Conservation (phyloP, 2,797 vertebrate genomes). For the Buphagus erythrorhynchus region DNA sequence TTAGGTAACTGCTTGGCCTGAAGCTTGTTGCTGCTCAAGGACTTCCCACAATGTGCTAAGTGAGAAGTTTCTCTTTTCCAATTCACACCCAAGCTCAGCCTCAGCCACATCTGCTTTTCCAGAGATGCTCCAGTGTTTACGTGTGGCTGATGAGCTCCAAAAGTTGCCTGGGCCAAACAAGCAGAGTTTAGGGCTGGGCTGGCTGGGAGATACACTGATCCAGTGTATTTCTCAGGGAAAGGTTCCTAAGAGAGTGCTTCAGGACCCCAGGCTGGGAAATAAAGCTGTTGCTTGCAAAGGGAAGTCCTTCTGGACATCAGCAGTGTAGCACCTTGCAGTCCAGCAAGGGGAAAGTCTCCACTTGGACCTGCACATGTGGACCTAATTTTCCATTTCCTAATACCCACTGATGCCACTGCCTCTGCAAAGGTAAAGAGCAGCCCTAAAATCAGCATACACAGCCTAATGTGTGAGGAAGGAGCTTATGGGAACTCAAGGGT, state of each 20-base stretch:
- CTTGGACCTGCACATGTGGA: not conserved
- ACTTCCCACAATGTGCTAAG: not conserved
- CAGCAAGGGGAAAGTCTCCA: not conserved
- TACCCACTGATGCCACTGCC: not conserved
- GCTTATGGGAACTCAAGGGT: fast-evolving
- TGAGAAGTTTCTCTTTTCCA: not conserved
- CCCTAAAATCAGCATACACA: not conserved
- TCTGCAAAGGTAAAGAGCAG: not conserved
- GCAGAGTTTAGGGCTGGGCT: not conserved
- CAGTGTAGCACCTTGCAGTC: not conserved
- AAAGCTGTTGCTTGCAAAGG: not conserved
- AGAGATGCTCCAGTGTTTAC: not conserved
- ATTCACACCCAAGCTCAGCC: not conserved
- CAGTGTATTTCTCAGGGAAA: not conserved
- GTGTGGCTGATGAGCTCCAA: not conserved
- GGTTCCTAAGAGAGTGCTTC: not conserved
- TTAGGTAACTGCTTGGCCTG: not conserved
- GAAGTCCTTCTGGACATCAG: not conserved
- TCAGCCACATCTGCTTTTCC: not conserved
- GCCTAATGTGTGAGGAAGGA: fast-evolving
- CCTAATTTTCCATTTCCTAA: not conserved
- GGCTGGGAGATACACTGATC: not conserved
- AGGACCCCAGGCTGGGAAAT: not conserved
- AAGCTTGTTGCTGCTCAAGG: not conserved
- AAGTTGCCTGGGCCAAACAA: not conserved